A percentile compares a stretch with the other conserved stretches of the same genome.
These are phyloP conservation scores for Onychomys arenicola DNA, from an alignment of 2,797 vertebrate genomes.

Conservation along the genomic window DNA sequence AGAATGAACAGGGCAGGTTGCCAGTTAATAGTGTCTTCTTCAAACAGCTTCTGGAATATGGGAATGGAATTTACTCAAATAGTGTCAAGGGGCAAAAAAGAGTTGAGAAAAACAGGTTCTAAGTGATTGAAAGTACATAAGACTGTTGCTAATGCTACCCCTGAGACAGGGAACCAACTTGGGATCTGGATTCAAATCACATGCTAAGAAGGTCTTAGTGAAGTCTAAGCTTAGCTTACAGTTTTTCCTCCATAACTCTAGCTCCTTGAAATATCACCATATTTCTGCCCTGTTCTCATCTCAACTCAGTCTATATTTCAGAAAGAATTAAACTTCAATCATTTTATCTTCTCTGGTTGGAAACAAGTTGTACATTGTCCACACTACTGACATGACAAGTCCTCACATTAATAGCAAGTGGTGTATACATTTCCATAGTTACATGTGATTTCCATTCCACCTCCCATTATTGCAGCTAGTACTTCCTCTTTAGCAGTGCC, in stretches of 20 bases:
- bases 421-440: neutral
- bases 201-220: neutral
- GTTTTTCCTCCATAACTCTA: neutral
- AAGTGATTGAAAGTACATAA: rapidly evolving
- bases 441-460: neutral
- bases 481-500: neutral
- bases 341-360: neutral
- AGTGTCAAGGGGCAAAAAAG: neutral
- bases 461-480: neutral
- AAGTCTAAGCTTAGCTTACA: neutral
- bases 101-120: neutral
- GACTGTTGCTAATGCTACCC: rapidly evolving
- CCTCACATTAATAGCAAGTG: neutral
- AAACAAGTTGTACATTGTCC: neutral
- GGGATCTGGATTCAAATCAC: too few species aligned
- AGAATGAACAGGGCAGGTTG: neutral
- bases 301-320: neutral
- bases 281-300: rapidly evolving
- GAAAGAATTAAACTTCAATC: neutral
- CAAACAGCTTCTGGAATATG: neutral
- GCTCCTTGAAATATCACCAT: neutral
- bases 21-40: neutral
- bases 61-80: neutral
- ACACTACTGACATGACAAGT: neutral
- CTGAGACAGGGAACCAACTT: too few species aligned